phyloP scores from a whole-genome alignment of 37 sponge, comb jelly and placozoan genomes.

The Beroe ovata region DNA sequence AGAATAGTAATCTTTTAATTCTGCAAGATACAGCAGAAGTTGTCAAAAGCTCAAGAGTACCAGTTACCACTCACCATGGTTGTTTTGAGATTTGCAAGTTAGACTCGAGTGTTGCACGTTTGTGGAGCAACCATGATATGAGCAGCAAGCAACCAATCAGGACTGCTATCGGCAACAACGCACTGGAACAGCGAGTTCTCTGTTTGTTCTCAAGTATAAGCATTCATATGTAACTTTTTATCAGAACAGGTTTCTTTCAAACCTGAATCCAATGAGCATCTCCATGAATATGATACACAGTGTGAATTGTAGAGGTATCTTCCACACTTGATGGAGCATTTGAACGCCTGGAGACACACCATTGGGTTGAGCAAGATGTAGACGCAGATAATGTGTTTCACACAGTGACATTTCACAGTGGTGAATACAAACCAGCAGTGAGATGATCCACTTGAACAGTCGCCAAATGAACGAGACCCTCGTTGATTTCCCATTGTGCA shows the following conservation, averaged over 20 bases:
- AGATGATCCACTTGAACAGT: slow-evolving; percentile 32
- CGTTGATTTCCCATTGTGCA: slow-evolving; percentile 50
- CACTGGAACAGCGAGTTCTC: no score
- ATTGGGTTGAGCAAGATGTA: background rate
- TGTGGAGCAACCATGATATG: slow-evolving; percentile 17
- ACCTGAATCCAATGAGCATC: slow-evolving; percentile 42
- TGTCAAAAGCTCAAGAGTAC: no score
- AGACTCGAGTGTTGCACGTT: background rate
- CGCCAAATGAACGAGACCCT: background rate
- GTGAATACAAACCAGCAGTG: background rate
- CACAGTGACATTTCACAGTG: no score
- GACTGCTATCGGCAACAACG: slow-evolving; percentile 8
- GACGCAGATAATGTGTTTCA: background rate
- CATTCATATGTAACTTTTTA: no score
- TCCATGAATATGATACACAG: slow-evolving; percentile 34
- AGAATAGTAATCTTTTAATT: background rate
- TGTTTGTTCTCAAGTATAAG: no score
- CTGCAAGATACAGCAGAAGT: background rate
- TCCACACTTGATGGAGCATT: slow-evolving; percentile 47
- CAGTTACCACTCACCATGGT: background rate
- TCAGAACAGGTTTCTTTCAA: no score
- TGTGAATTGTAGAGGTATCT: slow-evolving; percentile 51
- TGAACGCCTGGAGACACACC: slow-evolving; percentile 13
- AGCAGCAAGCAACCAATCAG: slow-evolving; percentile 12
- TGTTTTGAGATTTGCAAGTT: slow-evolving; percentile 13